Evolutionary conservation across 1,140 invertebrate genomes (phyloP).

Genomic region (Babylonia areolata): DNA sequence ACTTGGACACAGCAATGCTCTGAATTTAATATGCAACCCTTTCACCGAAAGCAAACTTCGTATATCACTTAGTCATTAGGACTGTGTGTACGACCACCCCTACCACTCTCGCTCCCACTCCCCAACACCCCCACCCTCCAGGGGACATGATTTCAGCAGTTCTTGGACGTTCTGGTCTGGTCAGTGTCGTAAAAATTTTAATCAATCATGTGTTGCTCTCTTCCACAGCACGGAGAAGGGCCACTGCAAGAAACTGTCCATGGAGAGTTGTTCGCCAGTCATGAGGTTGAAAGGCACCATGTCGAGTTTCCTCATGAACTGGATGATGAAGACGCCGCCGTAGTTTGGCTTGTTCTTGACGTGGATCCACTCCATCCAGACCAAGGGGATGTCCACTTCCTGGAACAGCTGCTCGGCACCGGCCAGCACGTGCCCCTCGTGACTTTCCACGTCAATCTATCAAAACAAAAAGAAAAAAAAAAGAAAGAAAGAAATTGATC

Average conservation of each 20-base stretch:
- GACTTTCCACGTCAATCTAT: slow-evolving; percentile 35
- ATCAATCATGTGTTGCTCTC: neutral
- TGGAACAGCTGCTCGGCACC: neutral
- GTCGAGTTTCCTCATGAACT: slow-evolving; percentile 11
- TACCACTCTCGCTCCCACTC: no score
- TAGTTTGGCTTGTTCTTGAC: neutral
- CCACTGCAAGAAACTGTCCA: neutral
- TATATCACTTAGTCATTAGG: no score
- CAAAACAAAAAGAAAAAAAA: no score
- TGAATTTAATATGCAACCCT: no score
- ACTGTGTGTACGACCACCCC: no score
- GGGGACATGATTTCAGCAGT: no score
- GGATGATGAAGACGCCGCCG: neutral
- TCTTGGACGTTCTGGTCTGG: no score
- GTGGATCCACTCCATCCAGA: slow-evolving; percentile 33
- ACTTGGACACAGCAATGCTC: no score
- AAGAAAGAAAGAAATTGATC: no score
- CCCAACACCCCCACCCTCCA: no score
- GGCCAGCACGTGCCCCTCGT: slow-evolving; percentile 27
- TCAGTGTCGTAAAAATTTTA: no score
- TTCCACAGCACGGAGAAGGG: slow-evolving; percentile 25
- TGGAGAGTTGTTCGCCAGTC: neutral
- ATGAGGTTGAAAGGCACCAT: slow-evolving; percentile 8
- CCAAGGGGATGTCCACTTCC: slow-evolving; percentile 24
- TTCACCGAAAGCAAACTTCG: no score